Evolutionary conservation across 1,140 invertebrate genomes (phyloP), one percentile per base, ranked within the genome.

Genomic region (Neomicropteryx cornuta): DNA sequence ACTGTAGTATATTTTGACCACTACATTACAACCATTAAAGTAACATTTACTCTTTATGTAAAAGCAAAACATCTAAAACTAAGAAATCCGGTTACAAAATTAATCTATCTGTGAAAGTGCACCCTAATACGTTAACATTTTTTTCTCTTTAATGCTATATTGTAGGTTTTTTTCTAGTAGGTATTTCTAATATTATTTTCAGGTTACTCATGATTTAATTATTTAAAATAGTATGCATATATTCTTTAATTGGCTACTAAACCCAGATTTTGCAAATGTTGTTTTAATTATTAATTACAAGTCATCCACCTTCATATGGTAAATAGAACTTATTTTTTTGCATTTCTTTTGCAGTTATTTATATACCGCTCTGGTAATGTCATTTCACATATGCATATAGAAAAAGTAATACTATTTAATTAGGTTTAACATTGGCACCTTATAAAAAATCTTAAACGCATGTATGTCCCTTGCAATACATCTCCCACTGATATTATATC

Each of bases 1-100:
- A 27, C 11, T 17, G 11, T 42, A 49, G 61, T 36, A 45, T 64
- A 19, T 61, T 60, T 61, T 64, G 54, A 44, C 18, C 33, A 20
- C 14, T 40, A 36, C 13, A 38, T 4, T 13, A 5, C 11, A 24
- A 22, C 11, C 5, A 11, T 22, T 20, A 8, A 21, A 6, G 14
- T 23, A 23, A 36, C 14, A 36, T 22, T 36, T 11, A 21, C 34
- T 6, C 14, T 6, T 36, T 24, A 13, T 36, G 11, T 10, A 32
- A 36, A 5, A 8, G 20, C 19, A 8, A 11, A 36, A 8, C 16
- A 8, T 24, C 11, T 8, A 5, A 6, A 21, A 16, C 19, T 8
- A 18, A n/a, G 10, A 38, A 16, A 10, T 29, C 10, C 13, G 13
- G 28, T 38, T 10, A 6, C 14, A 6, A 33, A 8, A 20, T 8